A percentile compares a stretch with the other conserved stretches of the same genome.
phyloP scores from a whole-genome alignment of 2,113 vertebrate genomes.

The Gymnarchus niloticus region DNA sequence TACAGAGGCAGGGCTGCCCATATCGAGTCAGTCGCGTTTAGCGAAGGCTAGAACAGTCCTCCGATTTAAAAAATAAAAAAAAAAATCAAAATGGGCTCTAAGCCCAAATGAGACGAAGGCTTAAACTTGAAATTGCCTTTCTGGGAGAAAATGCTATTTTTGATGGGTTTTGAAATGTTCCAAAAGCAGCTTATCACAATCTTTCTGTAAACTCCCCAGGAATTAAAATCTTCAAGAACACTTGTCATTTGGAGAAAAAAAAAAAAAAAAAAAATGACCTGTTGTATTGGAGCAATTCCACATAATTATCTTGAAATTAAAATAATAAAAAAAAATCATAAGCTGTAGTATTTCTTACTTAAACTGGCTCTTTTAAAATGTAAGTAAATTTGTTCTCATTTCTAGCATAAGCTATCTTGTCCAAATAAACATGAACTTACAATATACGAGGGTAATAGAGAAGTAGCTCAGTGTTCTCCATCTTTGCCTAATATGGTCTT shows the following conservation, averaged over 20 bases:
- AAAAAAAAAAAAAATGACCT: constrained; percentile 11
- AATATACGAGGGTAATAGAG: neutral
- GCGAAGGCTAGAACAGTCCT: constrained; percentile 30
- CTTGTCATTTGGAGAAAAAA: constrained; percentile 11
- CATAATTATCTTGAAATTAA: constrained; percentile 2
- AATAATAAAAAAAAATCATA: neutral
- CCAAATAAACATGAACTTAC: neutral
- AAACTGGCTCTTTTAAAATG: neutral
- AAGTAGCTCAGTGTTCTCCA: neutral
- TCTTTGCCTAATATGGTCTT: constrained; percentile 9
- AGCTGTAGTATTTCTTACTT: neutral
- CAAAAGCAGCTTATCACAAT: constrained; percentile 21
- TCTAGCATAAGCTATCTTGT: neutral
- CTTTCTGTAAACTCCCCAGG: constrained; percentile 1
- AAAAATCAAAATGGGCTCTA: constrained; percentile 10
- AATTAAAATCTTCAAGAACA: constrained; percentile 6
- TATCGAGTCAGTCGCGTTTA: constrained; percentile 27
- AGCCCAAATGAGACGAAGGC: constrained; percentile 30
- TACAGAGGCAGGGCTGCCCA: constrained; percentile 26
- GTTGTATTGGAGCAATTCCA: neutral
- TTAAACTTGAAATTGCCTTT: constrained; percentile 35
- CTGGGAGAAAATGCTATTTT: constrained; percentile 24
- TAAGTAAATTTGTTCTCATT: neutral
- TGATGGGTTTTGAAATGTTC: constrained; percentile 31
- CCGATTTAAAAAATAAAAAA: constrained; percentile 22